Evolutionary conservation across 37 sponge, comb jelly and placozoan genomes (phyloP), one percentile per base, ranked within the genome.

Genomic region (Agelas oroides): DNA sequence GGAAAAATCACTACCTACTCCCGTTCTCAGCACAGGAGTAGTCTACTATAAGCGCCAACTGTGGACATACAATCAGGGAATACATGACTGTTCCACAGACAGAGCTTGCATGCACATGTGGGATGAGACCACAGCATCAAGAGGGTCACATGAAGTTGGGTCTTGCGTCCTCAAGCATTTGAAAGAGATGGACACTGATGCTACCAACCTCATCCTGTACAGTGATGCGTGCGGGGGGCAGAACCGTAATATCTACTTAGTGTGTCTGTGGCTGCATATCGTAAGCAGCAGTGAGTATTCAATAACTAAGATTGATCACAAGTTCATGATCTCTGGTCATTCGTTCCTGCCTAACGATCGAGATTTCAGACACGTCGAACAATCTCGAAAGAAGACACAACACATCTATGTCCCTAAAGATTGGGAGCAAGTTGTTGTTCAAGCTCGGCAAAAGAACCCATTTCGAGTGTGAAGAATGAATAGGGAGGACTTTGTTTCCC

Each of bases 61-160:
- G 28, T 83, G 84, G 84, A 73, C 75, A 13, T 83, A 83, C 34
- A 83, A 83, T 59, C 74, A 57, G 8, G 84, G 84, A 27, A 73
- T 83, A 1, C 65, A 83, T 52, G 38, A 72, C 53, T 73, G 74
- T 53, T 18, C 32, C 15, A 73, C 74, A 18, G 73, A 37, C 12
- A 69, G 27, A 40, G 84, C 37, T 0, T 73, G 17, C 65, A 83
- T 83, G 84, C 65, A 73, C 54, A 68, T 83, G 62, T 83, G 84
- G 84, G 40, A 70, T 21, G 71, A 82, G 57, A 55, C 65, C 37
- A 62, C 53, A 23, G 74, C 84, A 20, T 83, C 74, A 1, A 59
- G 84, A 30, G 74, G 84, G 19, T 83, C 84, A 20, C 64, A 72
- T 13, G 69, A 69, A 53, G 70, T 80, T 31, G 81, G 70, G 15